Evolutionary conservation across 2,113 vertebrate genomes (phyloP), one percentile per base, ranked within the genome.

Genomic region (Myodes glareolus): DNA sequence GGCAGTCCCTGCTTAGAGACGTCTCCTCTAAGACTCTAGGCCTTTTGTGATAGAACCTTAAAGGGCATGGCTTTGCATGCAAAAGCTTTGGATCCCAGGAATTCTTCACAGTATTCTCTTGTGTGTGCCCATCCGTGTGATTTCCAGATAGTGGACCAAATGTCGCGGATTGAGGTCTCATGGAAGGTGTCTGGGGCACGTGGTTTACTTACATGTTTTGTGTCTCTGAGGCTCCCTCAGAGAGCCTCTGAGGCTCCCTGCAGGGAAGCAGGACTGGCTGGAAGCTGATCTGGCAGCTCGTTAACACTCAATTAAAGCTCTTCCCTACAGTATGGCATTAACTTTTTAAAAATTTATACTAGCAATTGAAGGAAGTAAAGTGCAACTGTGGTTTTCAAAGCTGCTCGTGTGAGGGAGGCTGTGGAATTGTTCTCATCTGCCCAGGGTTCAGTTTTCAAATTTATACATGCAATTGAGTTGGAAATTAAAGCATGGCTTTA

Each of bases 301-400:
- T 99, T 98, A 99, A 98, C 98, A 98, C 98, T 98, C 98, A 98
- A 98, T 98, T 98, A 99, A 98, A 98, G 98, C 90, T 68, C 75
- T 97, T 98, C 97, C 96, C 95, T 91, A 95, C 80, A 50, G 98
- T 97, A 36, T 97, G 97, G 98, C 97, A 97, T 97, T 98, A 98
- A 98, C 98, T 98, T 97, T 98, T 96, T 91, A 97, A 98, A 98
- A 98, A 98, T 97, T 97, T 89, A 98, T 98, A 98, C 68, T 89
- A 52, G 84, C 95, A 96, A 97, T 94, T 14, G 90, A 97, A 97
- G 96, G 98, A 97, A 96, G 97, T 96, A 97, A 97, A 98, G 96
- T 73, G 97, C 29, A 93, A 97, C 58, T 95, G 98, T 85, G 63
- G 97, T 97, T 98, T 98, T 98, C 97, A 95, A 96, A 97, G 97